phyloP scores from a whole-genome alignment of 2,113 vertebrate genomes.

The Machaerirhynchus nigripectus region DNA sequence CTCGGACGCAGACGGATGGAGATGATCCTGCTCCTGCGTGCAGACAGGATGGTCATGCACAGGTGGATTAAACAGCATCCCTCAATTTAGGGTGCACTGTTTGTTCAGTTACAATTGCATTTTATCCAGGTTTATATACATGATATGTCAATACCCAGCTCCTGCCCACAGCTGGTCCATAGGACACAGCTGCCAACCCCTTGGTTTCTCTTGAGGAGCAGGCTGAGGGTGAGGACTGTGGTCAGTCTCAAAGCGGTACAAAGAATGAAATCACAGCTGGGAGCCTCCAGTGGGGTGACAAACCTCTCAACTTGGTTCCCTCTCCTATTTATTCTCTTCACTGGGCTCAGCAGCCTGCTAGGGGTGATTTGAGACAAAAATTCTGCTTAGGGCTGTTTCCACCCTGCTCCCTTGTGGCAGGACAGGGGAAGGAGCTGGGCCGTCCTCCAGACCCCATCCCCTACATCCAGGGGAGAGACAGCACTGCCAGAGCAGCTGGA shows the following conservation, averaged over 20 bases:
- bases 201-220: neutral
- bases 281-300: neutral
- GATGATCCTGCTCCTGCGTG: neutral
- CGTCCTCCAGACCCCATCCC: neutral
- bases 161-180: neutral
- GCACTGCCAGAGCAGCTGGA: neutral
- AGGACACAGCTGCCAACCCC: neutral
- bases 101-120: neutral
- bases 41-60: neutral
- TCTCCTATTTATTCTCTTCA: neutral
- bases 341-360: neutral
- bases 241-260: neutral
- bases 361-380: neutral
- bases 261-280: neutral
- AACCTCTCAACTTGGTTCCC: neutral
- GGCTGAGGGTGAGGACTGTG: neutral
- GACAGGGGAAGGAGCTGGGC: neutral
- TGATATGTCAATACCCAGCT: neutral
- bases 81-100: neutral
- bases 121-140: neutral
- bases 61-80: neutral
- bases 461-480: neutral
- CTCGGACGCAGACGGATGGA: neutral
- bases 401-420: fast-evolving
- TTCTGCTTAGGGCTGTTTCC: neutral